Conservation (phyloP, 2,113 vertebrate species). For the Cariama cristata region DNA sequence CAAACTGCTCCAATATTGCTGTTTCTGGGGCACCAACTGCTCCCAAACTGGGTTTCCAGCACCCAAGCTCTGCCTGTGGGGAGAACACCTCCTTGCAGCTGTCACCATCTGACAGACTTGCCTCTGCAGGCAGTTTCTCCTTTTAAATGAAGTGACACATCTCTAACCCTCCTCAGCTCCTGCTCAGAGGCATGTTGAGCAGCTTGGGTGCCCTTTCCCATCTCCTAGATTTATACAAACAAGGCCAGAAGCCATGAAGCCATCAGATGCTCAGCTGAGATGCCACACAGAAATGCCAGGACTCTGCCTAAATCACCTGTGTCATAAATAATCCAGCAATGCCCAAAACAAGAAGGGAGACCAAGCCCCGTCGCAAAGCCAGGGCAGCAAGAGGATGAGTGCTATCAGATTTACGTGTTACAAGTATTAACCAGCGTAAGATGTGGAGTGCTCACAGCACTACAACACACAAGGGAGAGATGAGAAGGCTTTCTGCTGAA, state of each 20-base stretch:
- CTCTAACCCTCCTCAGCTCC: background rate
- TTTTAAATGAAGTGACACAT: background rate
- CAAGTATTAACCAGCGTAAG: background rate
- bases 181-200: background rate
- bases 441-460: background rate
- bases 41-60: background rate
- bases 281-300: fast-evolving
- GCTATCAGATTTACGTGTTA: fast-evolving
- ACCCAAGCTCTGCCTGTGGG: background rate
- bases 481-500: background rate
- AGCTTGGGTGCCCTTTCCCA: background rate
- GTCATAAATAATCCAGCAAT: background rate
- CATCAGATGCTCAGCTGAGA: background rate
- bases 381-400: background rate
- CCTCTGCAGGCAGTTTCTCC: background rate
- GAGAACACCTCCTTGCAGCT: background rate
- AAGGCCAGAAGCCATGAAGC: background rate
- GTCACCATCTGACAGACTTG: fast-evolving
- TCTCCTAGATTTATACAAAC: fast-evolving
- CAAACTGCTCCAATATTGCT: background rate
- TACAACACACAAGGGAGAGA: background rate
- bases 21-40: background rate
- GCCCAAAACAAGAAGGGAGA: background rate
- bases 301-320: background rate
- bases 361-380: background rate